Conservation (phyloP, 2,797 vertebrate species). For the Discoglossus pictus region DNA sequence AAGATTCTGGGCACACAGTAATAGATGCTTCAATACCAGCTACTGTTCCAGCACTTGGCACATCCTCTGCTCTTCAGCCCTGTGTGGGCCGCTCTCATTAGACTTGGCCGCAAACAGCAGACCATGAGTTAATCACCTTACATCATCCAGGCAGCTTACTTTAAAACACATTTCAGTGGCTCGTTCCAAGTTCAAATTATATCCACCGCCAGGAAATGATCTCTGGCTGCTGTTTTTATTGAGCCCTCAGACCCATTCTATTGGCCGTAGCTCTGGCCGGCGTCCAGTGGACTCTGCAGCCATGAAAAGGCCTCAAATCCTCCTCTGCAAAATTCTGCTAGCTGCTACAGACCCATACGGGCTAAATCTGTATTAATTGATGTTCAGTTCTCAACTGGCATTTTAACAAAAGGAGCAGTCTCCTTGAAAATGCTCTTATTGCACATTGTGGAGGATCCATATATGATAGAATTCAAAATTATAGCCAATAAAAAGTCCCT, state of each 20-base stretch:
- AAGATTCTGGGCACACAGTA: neutral
- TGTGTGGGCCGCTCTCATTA: constrained; percentile 17
- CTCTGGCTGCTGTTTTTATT: constrained; percentile 1
- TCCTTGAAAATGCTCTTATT: too few species aligned
- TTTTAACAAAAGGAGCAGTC: constrained; percentile 32
- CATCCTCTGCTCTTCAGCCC: neutral
- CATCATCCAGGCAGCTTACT: constrained; percentile 18
- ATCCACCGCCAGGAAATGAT: neutral
- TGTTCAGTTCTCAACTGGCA: constrained; percentile 65
- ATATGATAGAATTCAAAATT: too few species aligned
- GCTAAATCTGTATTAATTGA: constrained; percentile 68
- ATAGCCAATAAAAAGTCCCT: too few species aligned
- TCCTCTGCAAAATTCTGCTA: constrained; percentile 60
- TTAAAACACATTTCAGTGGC: constrained; percentile 1
- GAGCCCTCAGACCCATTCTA: constrained; percentile 52
- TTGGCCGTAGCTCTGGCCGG: constrained; percentile 49
- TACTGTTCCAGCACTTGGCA: constrained; percentile 8
- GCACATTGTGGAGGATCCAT: too few species aligned
- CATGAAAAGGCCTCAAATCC: constrained; percentile 5
- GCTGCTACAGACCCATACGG: constrained; percentile 60
- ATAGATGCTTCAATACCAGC: neutral
- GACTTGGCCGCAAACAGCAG: constrained; percentile 3
- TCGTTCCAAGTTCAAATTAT: constrained; percentile 21
- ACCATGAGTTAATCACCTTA: constrained; percentile 17
- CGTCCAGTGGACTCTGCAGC: constrained; percentile 48